A percentile compares a stretch with the other conserved stretches of the same genome.
Conservation (phyloP, 2,888 invertebrate genomes). For the Chrysolina oricalcia region DNA sequence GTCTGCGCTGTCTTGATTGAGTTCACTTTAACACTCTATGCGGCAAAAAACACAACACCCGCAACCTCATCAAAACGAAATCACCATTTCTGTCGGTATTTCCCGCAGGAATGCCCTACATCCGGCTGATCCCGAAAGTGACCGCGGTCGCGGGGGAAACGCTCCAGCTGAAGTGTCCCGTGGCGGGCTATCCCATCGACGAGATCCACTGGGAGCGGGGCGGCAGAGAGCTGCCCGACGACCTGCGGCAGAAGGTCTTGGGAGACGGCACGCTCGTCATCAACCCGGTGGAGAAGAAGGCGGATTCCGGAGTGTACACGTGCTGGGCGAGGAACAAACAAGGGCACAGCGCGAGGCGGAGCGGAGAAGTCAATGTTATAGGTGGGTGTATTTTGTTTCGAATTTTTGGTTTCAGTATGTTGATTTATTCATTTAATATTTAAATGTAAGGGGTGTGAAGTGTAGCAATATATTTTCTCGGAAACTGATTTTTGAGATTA, state of each 20-base stretch:
- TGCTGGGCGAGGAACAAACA: constrained; percentile 87
- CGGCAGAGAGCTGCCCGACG: constrained; percentile 84
- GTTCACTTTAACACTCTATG: too few relatives aligned
- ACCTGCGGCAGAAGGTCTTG: constrained; percentile 84
- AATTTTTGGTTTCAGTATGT: not conserved
- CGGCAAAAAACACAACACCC: not conserved
- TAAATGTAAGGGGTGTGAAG: too few relatives aligned
- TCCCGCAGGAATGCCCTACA: constrained; percentile 82
- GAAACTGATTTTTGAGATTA: too few relatives aligned
- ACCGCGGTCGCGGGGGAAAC: constrained; percentile 87
- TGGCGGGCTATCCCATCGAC: constrained; percentile 87
- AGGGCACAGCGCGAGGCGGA: constrained; percentile 82
- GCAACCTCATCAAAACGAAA: not conserved
- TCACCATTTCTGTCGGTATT: constrained; percentile 20
- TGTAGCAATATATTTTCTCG: too few relatives aligned
- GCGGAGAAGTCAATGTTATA: constrained; percentile 84
- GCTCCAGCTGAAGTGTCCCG: constrained; percentile 84
- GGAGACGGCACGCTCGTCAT: constrained; percentile 84
- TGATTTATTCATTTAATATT: too few relatives aligned
- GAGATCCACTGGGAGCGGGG: constrained; percentile 87
- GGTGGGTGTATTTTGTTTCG: constrained; percentile 74
- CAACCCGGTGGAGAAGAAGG: constrained; percentile 82
- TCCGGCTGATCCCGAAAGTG: constrained; percentile 85
- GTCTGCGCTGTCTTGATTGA: too few relatives aligned
- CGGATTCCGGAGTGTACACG: constrained; percentile 85